Evolutionary conservation across 2,113 vertebrate genomes (phyloP).

Genomic region (Antechinus stuartii): DNA sequence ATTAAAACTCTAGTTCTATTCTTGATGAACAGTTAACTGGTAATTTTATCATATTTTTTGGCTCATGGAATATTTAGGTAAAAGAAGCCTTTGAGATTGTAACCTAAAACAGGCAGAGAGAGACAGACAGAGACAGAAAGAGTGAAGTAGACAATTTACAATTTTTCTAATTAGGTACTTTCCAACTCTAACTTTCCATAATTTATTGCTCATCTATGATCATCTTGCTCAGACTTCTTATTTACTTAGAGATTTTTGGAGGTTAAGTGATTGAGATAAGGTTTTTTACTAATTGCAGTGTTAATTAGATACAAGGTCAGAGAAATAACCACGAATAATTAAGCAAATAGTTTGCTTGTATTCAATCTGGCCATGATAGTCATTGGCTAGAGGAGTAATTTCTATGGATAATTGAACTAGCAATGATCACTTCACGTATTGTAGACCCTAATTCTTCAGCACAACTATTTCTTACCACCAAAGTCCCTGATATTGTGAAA

Average conservation of each 20-base stretch:
- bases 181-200: background rate
- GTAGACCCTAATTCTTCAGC: background rate
- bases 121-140: background rate
- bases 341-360: background rate
- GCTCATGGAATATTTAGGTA: background rate
- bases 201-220: background rate
- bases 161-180: background rate
- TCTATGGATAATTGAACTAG: background rate
- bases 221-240: background rate
- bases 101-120: background rate
- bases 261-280: background rate
- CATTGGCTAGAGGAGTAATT: background rate
- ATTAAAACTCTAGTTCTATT: background rate
- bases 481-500: background rate
- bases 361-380: background rate
- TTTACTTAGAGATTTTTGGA: background rate
- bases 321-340: background rate
- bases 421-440: background rate
- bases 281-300: background rate
- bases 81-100: background rate
- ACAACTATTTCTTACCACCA: background rate
- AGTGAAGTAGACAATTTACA: background rate
- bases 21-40: background rate
- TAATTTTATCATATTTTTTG: background rate
- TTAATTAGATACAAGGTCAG: background rate